Evolutionary conservation across 2,888 invertebrate species (phyloP).

Genomic region (Drosophila prostipennis): DNA sequence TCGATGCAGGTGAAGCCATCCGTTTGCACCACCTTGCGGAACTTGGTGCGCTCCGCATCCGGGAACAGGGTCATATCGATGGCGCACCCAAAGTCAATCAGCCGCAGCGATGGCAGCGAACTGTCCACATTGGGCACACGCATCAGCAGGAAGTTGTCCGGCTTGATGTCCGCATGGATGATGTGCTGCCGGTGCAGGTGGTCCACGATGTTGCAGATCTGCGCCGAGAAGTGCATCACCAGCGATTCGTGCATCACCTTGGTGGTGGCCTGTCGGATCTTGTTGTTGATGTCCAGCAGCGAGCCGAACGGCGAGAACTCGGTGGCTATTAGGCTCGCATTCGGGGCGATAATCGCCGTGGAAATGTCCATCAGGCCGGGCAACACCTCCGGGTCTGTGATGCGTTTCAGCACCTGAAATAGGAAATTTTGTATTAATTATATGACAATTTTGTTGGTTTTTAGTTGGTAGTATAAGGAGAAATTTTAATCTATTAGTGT

Average conservation of each 20-base stretch:
- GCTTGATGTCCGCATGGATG: slow-evolving; percentile 98
- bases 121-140: slow-evolving; percentile 88
- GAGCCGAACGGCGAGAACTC: slow-evolving; percentile 94
- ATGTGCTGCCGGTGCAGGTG: slow-evolving; percentile 94
- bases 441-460: too few species aligned
- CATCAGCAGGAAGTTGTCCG: slow-evolving; percentile 96
- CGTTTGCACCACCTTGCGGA: slow-evolving; percentile 90
- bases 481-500: too few species aligned
- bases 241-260: slow-evolving; percentile 90
- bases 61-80: slow-evolving; percentile 97
- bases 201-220: slow-evolving; percentile 93
- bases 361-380: slow-evolving; percentile 92
- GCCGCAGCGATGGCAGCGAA: slow-evolving; percentile 89
- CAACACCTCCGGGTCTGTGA: slow-evolving; percentile 85
- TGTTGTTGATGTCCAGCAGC: slow-evolving; percentile 92
- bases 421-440: too few species aligned
- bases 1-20: slow-evolving; percentile 95
- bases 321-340: slow-evolving; percentile 93
- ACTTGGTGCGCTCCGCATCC: slow-evolving; percentile 88
- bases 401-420: slow-evolving; percentile 76
- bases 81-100: slow-evolving; percentile 97
- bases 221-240: slow-evolving; percentile 92
- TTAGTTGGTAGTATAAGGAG: too few species aligned
- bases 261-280: slow-evolving; percentile 89
- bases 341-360: slow-evolving; percentile 91